Percentiles rank a stretch among this genome's conserved stretches.
phyloP scores from a whole-genome alignment of 2,797 vertebrate genomes.

The Coluber constrictor region DNA sequence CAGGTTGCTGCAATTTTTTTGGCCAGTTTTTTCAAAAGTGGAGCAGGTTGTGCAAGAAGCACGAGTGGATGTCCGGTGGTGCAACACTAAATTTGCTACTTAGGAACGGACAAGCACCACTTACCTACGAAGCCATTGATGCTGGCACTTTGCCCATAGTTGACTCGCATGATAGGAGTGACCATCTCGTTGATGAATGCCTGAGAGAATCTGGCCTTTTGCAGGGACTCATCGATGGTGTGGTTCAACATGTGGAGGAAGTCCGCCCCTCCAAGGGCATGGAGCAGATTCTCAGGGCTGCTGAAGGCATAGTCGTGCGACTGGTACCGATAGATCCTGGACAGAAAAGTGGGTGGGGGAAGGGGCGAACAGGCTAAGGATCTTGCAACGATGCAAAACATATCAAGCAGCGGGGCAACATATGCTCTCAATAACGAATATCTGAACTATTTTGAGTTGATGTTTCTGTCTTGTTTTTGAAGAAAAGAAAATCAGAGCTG shows the following conservation, averaged over 20 bases:
- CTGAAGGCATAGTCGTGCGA: constrained; percentile 90
- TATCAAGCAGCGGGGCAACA: neutral
- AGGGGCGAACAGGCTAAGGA: neutral
- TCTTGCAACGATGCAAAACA: neutral
- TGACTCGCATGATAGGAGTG: constrained; percentile 76
- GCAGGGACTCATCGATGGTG: constrained; percentile 85
- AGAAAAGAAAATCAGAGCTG: neutral
- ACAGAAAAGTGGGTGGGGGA: constrained; percentile 2
- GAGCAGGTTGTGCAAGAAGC: neutral
- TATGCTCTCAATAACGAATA: neutral
- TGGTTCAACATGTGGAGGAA: constrained; percentile 80
- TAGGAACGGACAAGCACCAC: neutral
- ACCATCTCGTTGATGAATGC: constrained; percentile 85
- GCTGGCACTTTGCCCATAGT: constrained; percentile 82
- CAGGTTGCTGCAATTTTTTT: neutral
- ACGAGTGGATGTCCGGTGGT: neutral
- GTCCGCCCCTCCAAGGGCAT: constrained; percentile 81
- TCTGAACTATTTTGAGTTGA: neutral
- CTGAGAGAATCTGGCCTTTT: constrained; percentile 85
- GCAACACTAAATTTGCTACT: neutral
- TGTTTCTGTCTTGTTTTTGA: neutral
- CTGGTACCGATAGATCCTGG: constrained; percentile 94
- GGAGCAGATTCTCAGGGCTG: constrained; percentile 81
- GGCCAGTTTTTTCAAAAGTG: neutral
- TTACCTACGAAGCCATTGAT: constrained; percentile 86